Conservation (phyloP, 1,140 invertebrate genomes). For the Penaeus indicus region DNA sequence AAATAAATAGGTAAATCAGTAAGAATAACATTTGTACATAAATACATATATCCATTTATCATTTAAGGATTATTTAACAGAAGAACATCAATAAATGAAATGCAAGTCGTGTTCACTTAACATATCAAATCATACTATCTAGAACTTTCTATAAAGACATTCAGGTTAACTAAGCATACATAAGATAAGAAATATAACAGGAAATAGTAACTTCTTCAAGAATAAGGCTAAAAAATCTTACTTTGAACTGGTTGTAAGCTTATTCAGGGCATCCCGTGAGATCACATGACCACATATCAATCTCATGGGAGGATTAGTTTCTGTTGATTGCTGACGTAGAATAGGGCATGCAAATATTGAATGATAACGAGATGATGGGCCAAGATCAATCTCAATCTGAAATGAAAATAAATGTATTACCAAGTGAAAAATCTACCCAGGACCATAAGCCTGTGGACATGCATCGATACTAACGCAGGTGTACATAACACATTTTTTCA, state of each 20-base stretch:
- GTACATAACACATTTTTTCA: no score
- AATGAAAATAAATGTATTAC: conserved; percentile 62
- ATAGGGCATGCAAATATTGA: conserved; percentile 99
- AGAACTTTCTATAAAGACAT: no score
- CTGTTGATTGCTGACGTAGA: conserved; percentile 94
- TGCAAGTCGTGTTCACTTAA: no score
- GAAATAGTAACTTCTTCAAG: background rate
- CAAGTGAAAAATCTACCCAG: background rate
- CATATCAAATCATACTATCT: no score
- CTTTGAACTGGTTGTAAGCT: conserved; percentile 93
- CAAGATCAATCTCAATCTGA: conserved; percentile 92
- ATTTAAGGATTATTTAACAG: background rate
- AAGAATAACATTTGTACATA: background rate
- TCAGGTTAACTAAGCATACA: background rate
- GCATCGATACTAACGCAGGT: no score
- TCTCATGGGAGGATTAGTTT: conserved; percentile 96
- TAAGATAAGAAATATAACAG: background rate
- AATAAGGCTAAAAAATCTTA: conserved; percentile 70
- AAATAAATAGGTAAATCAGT: conserved; percentile 68
- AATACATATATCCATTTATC: background rate
- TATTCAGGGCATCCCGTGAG: conserved; percentile 95
- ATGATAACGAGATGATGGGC: conserved; percentile 90
- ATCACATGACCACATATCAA: conserved; percentile 98
- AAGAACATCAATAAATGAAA: background rate
- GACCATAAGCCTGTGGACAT: background rate